Evolutionary conservation across 2,113 vertebrate genomes (phyloP).

Genomic region (Motacilla tschutschensis): DNA sequence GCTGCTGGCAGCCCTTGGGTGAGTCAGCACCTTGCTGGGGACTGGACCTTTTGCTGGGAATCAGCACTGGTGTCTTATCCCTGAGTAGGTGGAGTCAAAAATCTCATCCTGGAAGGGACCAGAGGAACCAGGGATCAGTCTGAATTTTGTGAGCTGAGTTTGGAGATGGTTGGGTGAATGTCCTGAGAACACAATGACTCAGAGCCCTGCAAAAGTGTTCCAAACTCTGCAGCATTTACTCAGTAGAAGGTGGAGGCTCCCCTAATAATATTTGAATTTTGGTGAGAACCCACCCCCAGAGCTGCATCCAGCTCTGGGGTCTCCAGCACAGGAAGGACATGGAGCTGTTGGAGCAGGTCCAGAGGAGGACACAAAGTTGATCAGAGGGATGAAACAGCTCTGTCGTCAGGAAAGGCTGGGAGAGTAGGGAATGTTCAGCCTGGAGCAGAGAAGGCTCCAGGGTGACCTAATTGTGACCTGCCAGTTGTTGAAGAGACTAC

Average conservation of each 20-base stretch:
- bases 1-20: neutral
- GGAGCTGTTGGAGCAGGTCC: neutral
- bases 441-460: neutral
- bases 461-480: neutral
- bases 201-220: neutral
- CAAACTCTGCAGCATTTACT: neutral
- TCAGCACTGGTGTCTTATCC: rapidly evolving
- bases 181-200: neutral
- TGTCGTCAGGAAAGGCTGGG: neutral
- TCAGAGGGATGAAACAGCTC: neutral
- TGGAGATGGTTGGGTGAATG: neutral
- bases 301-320: neutral
- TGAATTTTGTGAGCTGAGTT: neutral
- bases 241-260: neutral
- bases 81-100: neutral
- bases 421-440: neutral
- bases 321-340: neutral
- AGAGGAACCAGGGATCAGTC: too few relatives aligned
- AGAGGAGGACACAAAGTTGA: neutral
- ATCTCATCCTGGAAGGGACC: neutral
- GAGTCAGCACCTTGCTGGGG: neutral
- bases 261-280: rapidly evolving
- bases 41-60: neutral
- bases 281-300: neutral
- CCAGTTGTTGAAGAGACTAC: neutral